Percentiles rank a stretch among this genome's conserved stretches.
These are phyloP conservation scores for Drosophila kambysellisi DNA, from an alignment of 2,888 invertebrate genomes.

Conservation along the genomic window DNA sequence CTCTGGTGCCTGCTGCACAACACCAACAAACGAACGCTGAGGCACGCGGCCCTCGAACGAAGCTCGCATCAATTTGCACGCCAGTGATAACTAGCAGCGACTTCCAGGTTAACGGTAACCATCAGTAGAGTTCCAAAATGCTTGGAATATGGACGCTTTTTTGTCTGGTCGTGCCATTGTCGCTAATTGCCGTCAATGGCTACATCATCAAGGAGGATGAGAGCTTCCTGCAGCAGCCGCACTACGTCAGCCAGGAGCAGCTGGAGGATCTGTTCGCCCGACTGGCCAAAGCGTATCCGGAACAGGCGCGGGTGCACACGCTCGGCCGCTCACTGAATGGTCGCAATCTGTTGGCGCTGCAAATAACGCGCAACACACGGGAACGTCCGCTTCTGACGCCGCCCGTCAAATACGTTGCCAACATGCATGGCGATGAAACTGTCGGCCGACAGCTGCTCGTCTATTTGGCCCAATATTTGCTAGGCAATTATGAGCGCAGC, in stretches of 20 bases:
- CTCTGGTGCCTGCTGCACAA: constrained; percentile 27
- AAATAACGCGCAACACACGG: constrained; percentile 90
- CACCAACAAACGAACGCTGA: constrained; percentile 25
- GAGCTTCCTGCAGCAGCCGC: constrained; percentile 87
- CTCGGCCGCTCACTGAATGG: constrained; percentile 94
- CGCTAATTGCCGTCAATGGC: constrained; percentile 43
- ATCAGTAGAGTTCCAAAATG: constrained; percentile 31
- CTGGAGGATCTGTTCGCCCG: constrained; percentile 88
- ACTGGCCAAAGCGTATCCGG: constrained; percentile 88
- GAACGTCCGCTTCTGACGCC: constrained; percentile 89
- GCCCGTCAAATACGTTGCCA: constrained; percentile 97
- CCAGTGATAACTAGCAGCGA: constrained; percentile 68
- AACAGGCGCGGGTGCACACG: constrained; percentile 89
- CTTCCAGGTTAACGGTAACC: constrained; percentile 36
- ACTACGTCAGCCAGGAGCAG: constrained; percentile 90
- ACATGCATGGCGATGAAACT: constrained; percentile 98
- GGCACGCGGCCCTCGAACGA: constrained; percentile 18
- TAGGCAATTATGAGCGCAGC: constrained; percentile 90
- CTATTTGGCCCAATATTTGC: constrained; percentile 93
- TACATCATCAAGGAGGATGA: constrained; percentile 85
- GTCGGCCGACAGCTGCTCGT: constrained; percentile 94
- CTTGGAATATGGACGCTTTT: constrained; percentile 29
- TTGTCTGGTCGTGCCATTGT: constrained; percentile 22
- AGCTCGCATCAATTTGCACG: constrained; percentile 61
- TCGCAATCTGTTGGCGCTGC: constrained; percentile 89